Base-by-base conservation (phyloP, 2,113 vertebrate species). In the Excalfactoria chinensis region DNA sequence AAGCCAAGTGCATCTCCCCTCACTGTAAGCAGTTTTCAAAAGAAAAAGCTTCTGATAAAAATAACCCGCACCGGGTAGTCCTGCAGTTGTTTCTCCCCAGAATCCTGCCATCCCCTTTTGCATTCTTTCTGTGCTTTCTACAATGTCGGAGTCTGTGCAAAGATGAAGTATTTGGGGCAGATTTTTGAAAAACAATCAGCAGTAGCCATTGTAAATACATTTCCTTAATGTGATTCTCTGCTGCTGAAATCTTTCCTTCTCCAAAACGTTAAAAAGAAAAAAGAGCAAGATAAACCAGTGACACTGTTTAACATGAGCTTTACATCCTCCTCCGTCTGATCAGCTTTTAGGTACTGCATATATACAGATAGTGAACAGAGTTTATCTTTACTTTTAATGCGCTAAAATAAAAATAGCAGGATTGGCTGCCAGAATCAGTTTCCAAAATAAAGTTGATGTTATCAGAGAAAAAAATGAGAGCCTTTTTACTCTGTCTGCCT, bases 211-310 rank as follows among this genome's bases (percentile, higher is more conserved):
- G 3, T 46, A 68, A 68, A 20, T 10, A 37, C 17, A 37, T n/a
- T 75, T 56, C 56, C 28, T 9, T 51, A 53, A 3, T 40, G 7
- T 58, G 41, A 43, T 62, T 11, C 14, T 79, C 7, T 66, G 75
- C 58, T 88, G 64, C 28, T 67, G n/a, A 88, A 86, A 79, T 66
- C 11, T 79, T 69, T 21, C 30, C 30, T 79, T 67, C 48, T 73
- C 14, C 21, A 23, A 84, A 88, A 63, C 4, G 23, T 6, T 11
- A 12, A 1, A 34, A 21, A 26, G 26, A 28, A 53, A 51, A 13
- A 1, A 35, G 41, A 79, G 9, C 3, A 72, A 85, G 37, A 77
- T 6, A 80, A 74, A 74, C 4, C 4, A 55, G 30, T 43, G 6
- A 2, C 41, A 19, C 22, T 53, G 22, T 59, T 80, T 7, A 74